Evolutionary conservation across 1,140 invertebrate species (phyloP).

Genomic region (Heliconius himera): DNA sequence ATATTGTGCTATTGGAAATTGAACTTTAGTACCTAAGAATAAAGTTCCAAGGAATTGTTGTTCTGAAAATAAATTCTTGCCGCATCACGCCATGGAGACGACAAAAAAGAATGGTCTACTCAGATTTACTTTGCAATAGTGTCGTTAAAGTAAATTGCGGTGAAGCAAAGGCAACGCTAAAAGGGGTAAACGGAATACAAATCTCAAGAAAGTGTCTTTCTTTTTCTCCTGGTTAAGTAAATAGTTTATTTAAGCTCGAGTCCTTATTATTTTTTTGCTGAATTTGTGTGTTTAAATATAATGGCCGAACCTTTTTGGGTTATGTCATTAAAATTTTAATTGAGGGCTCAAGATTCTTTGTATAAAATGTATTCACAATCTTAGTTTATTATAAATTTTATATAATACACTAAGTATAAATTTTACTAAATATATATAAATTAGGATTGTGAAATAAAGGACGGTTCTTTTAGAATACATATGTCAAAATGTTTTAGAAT

Average conservation of each 20-base stretch:
- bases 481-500: too few relatives aligned
- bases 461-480: too few relatives aligned
- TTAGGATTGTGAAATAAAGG: not conserved
- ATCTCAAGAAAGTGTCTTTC: constrained; percentile 40
- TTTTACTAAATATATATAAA: not conserved
- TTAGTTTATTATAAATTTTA: too few relatives aligned
- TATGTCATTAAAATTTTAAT: constrained; percentile 5
- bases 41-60: constrained; percentile 17
- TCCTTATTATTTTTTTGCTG: constrained; percentile 18
- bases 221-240: constrained; percentile 26
- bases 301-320: not conserved
- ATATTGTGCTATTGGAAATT: constrained; percentile 15
- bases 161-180: constrained; percentile 37
- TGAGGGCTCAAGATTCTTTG: not conserved
- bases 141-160: constrained; percentile 48
- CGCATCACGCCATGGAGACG: constrained; percentile 34
- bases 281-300: constrained; percentile 1
- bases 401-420: too few relatives aligned
- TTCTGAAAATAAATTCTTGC: constrained; percentile 29
- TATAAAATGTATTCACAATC: not conserved
- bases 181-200: constrained; percentile 42
- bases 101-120: constrained; percentile 41
- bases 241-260: constrained; percentile 24
- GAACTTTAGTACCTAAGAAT: not conserved
- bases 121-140: constrained; percentile 45